Evolutionary conservation across 2,797 vertebrate genomes (phyloP), one percentile per base, ranked within the genome.

Genomic region (Mormyrus proboscirostris): DNA sequence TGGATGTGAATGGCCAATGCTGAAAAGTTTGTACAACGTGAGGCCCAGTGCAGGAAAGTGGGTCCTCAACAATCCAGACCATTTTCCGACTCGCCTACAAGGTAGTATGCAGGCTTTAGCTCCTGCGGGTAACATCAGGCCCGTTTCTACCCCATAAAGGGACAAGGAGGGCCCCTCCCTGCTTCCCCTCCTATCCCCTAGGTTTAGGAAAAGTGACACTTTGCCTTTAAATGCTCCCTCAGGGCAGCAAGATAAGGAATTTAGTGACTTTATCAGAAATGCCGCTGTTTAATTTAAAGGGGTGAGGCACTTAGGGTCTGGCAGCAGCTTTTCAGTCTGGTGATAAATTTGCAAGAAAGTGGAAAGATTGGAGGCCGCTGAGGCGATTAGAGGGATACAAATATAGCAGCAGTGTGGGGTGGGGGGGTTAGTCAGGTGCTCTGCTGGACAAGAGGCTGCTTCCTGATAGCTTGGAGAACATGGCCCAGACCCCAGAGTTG

Each of bases 231-330:
- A 97, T 95, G 96, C 95, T 96, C 93, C 96, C 96, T 96, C 95
- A 92, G 96, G 96, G 95, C 96, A 96, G 95, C 90, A 87, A 95
- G 98, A 99, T 98, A 99, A 99, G 97, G 97, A 98, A 99, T 99
- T 98, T 98, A 97, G 98, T 98, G 97, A 96, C 97, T 99, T 99
- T 99, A 99, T 99, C 98, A 98, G 97, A 98, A 99, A 99, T 98
- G 97, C 97, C 97, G 95, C 94, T 95, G 97, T 98, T 98, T 98
- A 98, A 99, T 98, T 98, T 98, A 98, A 97, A 97, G 96, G 97
- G 97, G 97, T 96, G 97, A 98, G 97, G 97, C 96, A 95, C 96
- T 97, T 93, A 94, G 95, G 95, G 95, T 97, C 97, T 95, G 95
- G 96, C 97, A 96, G 94, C 91, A 92, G 95, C 91, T 95, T 95